Evolutionary conservation across 1,140 invertebrate genomes (phyloP).

Genomic region (Thaumetopoea pityocampa): DNA sequence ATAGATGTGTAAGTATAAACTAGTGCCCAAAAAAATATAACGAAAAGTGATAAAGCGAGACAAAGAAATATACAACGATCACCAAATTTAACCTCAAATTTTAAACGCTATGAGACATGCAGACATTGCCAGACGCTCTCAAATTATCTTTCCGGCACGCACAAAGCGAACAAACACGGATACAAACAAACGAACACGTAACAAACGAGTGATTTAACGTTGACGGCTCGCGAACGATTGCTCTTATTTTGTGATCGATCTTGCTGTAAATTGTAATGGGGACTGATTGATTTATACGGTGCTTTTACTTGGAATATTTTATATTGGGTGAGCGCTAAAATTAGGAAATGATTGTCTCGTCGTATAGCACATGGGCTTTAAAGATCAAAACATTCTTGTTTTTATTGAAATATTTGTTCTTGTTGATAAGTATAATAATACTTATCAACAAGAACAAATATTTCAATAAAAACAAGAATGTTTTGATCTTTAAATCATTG

Average conservation of each 20-base stretch:
- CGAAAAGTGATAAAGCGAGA: too few relatives aligned
- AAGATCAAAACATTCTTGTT: not conserved
- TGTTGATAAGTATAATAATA: too few relatives aligned
- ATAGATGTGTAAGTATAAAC: too few relatives aligned
- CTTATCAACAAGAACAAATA: too few relatives aligned
- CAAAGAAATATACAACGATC: slow-evolving; percentile 2
- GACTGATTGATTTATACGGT: slow-evolving; percentile 44
- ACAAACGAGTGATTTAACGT: slow-evolving; percentile 46
- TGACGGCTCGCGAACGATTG: slow-evolving; percentile 28
- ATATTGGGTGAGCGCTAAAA: slow-evolving; percentile 10
- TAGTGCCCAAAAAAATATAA: too few relatives aligned
- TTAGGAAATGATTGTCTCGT: slow-evolving; percentile 2
- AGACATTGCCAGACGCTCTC: slow-evolving; percentile 29
- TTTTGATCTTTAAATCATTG: slow-evolving; percentile 1
- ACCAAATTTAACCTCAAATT: slow-evolving; percentile 11
- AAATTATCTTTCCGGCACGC: slow-evolving; percentile 35
- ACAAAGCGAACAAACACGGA: slow-evolving; percentile 30
- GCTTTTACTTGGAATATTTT: slow-evolving; percentile 15
- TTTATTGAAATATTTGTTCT: not conserved
- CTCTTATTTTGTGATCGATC: slow-evolving; percentile 42
- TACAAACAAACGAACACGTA: slow-evolving; percentile 25
- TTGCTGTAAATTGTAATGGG: slow-evolving; percentile 41
- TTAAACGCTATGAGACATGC: slow-evolving; percentile 18
- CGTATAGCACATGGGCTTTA: too few relatives aligned
- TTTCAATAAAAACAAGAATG: not conserved